phyloP scores from a whole-genome alignment of 2,797 vertebrate genomes.

The Anguilla marmorata region DNA sequence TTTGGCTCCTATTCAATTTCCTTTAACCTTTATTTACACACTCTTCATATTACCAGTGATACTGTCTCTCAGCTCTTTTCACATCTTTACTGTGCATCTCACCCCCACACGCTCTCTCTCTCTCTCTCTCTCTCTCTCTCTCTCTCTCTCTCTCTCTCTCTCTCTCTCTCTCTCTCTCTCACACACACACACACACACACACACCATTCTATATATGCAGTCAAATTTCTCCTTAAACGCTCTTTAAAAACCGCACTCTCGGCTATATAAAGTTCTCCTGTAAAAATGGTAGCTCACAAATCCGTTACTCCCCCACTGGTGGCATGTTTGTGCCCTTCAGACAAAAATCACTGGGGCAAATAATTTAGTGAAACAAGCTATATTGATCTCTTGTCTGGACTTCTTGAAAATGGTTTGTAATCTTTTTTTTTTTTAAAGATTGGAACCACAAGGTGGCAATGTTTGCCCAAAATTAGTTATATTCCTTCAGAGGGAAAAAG shows the following conservation, averaged over 20 bases:
- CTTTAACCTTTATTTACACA: no score
- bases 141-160: constrained; percentile 3
- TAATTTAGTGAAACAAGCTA: constrained; percentile 23
- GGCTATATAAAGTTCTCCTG: background rate
- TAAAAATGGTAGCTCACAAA: background rate
- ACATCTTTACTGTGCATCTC: no score
- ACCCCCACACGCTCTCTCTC: constrained; percentile 37
- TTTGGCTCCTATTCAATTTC: no score
- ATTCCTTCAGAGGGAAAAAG: constrained; percentile 65
- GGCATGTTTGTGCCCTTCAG: constrained; percentile 12
- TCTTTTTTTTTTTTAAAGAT: constrained; percentile 42
- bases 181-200: background rate
- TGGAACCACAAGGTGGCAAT: constrained; percentile 94
- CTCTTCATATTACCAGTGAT: no score
- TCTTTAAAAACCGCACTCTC: background rate
- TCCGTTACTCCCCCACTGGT: background rate
- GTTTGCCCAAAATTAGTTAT: constrained; percentile 85
- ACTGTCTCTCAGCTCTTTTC: no score
- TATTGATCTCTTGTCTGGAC: constrained; percentile 41
- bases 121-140: constrained; percentile 10
- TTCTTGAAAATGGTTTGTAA: constrained; percentile 42
- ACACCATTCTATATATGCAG: background rate
- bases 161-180: constrained; percentile 31
- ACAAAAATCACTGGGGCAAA: constrained; percentile 1
- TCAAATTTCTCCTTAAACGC: background rate